These are phyloP conservation scores for Pogonomyrmex barbatus DNA, from an alignment of 1,140 invertebrate species.

Conservation along the genomic window DNA sequence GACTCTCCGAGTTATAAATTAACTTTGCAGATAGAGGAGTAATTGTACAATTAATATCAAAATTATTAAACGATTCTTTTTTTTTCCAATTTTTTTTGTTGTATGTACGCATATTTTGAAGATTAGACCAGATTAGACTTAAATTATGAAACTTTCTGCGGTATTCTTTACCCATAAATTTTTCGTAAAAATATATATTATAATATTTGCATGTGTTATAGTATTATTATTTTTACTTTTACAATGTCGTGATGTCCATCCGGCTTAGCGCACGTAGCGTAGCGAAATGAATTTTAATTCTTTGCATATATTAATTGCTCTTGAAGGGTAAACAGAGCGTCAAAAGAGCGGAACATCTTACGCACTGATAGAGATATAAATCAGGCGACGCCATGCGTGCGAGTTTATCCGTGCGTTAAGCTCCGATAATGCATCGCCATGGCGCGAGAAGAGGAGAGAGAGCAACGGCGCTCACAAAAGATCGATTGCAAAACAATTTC, in stretches of 20 bases:
- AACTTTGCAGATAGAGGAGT: background rate
- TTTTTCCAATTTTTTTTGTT: background rate
- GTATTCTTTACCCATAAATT: background rate
- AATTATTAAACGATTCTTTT: background rate
- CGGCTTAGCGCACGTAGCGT: constrained; percentile 20
- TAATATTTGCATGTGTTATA: background rate
- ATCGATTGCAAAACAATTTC: constrained; percentile 49
- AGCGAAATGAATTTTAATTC: constrained; percentile 42
- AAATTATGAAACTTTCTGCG: background rate
- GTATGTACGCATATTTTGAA: background rate
- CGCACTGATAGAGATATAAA: constrained; percentile 52
- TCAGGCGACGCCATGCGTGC: constrained; percentile 17
- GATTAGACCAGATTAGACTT: background rate
- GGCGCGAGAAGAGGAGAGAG: constrained; percentile 20
- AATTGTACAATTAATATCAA: background rate
- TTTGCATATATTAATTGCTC: constrained; percentile 42
- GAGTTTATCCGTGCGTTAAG: constrained; percentile 33
- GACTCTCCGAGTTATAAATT: background rate
- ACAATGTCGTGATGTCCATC: background rate
- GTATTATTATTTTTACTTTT: constrained; percentile 22
- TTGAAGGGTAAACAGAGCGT: constrained; percentile 33
- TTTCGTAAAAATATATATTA: background rate
- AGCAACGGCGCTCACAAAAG: constrained; percentile 37
- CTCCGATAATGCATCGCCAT: constrained; percentile 21
- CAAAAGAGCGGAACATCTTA: constrained; percentile 24